Conservation (phyloP, 2,888 invertebrate genomes). For the Steromphala cineraria region DNA sequence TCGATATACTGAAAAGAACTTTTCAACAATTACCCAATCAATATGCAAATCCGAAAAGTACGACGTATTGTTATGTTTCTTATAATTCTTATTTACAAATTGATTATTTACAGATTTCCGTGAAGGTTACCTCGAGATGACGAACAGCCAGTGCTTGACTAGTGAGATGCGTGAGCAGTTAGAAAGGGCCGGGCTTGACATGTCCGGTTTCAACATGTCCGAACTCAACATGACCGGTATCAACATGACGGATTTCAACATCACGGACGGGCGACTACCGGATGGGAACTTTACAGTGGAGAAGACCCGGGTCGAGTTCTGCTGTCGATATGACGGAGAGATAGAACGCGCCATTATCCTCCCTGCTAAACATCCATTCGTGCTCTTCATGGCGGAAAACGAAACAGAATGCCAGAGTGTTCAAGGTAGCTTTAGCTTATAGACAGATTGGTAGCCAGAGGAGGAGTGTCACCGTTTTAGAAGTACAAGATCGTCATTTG, state of each 20-base stretch:
- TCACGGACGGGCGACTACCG: conserved; percentile 42
- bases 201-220: background rate
- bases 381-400: conserved; percentile 41
- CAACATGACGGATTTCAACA: background rate
- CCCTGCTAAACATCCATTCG: conserved; percentile 48
- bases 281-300: conserved; percentile 44
- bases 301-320: conserved; percentile 49
- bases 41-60: no score
- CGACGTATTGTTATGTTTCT: no score
- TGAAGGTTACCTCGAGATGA: conserved; percentile 41
- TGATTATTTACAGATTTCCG: conserved; percentile 38
- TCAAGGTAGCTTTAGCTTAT: conserved; percentile 36
- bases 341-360: conserved; percentile 38
- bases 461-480: no score
- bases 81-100: no score
- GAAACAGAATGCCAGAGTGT: conserved; percentile 49
- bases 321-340: conserved; percentile 53
- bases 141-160: background rate
- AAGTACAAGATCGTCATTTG: no score
- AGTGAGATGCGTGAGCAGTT: no score
- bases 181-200: background rate
- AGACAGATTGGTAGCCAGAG: no score
- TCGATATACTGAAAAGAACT: no score
- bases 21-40: no score
- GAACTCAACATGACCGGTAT: background rate